phyloP scores from a whole-genome alignment of 1,140 invertebrate species.

The Sycophila sp. region DNA sequence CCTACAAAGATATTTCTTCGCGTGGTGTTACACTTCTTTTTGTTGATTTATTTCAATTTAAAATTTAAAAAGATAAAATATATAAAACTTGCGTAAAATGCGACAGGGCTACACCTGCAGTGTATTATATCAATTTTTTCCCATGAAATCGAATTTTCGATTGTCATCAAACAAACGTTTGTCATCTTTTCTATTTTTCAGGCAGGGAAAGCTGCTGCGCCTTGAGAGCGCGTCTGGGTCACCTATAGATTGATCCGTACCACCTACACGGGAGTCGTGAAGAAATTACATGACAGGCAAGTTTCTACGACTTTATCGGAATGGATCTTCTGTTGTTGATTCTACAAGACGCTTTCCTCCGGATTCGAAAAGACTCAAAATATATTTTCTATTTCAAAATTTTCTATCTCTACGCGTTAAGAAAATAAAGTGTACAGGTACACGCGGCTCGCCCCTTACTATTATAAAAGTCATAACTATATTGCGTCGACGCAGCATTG shows the following conservation, averaged over 20 bases:
- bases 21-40: no score
- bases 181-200: background rate
- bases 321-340: conserved; percentile 11
- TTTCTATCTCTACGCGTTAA: background rate
- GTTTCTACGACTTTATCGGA: conserved; percentile 8
- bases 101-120: no score
- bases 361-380: background rate
- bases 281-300: conserved; percentile 26
- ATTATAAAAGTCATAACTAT: conserved; percentile 7
- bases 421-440: background rate
- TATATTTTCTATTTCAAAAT: conserved; percentile 20
- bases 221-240: background rate
- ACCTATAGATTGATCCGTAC: conserved; percentile 4
- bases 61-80: background rate
- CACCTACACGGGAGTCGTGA: conserved; percentile 19
- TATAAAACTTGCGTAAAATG: background rate
- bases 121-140: no score
- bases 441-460: no score
- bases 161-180: conserved; percentile 7
- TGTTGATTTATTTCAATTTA: background rate
- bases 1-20: no score
- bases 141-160: background rate
- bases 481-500: background rate
- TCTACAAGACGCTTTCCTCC: background rate
- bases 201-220: background rate